A percentile compares a stretch with the other conserved stretches of the same genome.
phyloP scores from a whole-genome alignment of 2,797 vertebrate genomes.

The Chrysocyon brachyurus region DNA sequence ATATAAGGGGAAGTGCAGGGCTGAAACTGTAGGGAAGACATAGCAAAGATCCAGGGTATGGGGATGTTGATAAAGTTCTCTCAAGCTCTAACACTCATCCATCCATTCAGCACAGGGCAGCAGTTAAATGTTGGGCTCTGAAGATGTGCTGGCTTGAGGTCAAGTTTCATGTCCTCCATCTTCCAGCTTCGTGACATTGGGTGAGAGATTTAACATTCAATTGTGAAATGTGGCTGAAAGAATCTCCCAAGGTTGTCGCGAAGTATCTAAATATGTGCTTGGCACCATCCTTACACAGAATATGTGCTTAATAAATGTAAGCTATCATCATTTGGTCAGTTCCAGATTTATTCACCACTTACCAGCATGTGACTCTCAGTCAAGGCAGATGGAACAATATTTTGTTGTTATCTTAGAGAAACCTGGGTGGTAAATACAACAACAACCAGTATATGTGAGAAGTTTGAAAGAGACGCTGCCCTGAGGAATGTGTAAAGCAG shows the following conservation, averaged over 20 bases:
- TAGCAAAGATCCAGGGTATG: neutral
- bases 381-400: neutral
- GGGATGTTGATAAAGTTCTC: neutral
- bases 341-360: neutral
- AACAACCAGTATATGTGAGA: conserved; percentile 12
- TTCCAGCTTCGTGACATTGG: neutral
- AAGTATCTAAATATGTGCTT: neutral
- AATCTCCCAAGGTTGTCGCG: neutral
- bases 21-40: neutral
- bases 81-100: neutral
- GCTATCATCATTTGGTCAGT: neutral
- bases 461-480: neutral
- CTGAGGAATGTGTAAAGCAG: neutral
- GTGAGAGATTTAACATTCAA: neutral
- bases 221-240: neutral
- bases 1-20: neutral
- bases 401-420: conserved; percentile 21
- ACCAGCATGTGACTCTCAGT: neutral
- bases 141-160: neutral
- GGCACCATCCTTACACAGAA: neutral
- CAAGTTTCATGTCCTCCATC: neutral
- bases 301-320: neutral
- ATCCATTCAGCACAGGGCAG: neutral
- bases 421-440: neutral
- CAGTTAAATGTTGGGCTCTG: neutral